Evolutionary conservation across 2,113 vertebrate species (phyloP), one percentile per base, ranked within the genome.

Genomic region (Naja naja): DNA sequence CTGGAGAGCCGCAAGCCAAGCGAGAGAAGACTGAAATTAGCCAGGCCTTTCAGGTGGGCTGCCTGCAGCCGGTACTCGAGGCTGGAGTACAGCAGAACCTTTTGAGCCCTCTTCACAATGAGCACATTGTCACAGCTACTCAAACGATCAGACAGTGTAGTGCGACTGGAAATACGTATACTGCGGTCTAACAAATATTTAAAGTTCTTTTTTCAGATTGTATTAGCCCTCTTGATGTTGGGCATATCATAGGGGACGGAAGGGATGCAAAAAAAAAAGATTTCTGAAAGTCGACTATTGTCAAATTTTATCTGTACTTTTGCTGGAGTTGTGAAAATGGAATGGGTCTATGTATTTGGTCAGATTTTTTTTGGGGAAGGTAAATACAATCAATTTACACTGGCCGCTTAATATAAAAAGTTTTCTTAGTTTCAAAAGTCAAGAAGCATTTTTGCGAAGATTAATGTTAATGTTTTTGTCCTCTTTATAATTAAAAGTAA

Each of bases 141-240:
- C 98, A 98, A 97, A 98, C 98, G 96, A 98, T 98, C 96, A 95
- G 98, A 95, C 98, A 98, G 74, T 98, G 98, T 97, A 98, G 98
- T 91, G 94, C 98, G 55, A 98, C 98, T 54, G 98, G 98, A 96
- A 98, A 98, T 87, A 98, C 98, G 81, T 98, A 98, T n/a, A 98
- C 98, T 89, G 98, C 98, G 93, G 98, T 98, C 94, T 98, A 98
- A 96, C 92, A 96, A 89, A 95, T 94, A 94, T 85, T 91, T 96
- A 97, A 97, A 93, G 52, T 81, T 94, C 91, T 95, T 93, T 94
- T 95, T 58, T 53, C 54, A 97, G 95, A 95, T 97, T 94, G 93
- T 92, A 92, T 97, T 96, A 96, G 95, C 94, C 95, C 93, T 97
- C 90, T 95, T 96, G 95, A 96, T 97, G 94, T 95, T 96, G 95